A percentile compares a stretch with the other conserved stretches of the same genome.
Conservation (phyloP, 2,797 vertebrate genomes). For the Cirrhinus mrigala region DNA sequence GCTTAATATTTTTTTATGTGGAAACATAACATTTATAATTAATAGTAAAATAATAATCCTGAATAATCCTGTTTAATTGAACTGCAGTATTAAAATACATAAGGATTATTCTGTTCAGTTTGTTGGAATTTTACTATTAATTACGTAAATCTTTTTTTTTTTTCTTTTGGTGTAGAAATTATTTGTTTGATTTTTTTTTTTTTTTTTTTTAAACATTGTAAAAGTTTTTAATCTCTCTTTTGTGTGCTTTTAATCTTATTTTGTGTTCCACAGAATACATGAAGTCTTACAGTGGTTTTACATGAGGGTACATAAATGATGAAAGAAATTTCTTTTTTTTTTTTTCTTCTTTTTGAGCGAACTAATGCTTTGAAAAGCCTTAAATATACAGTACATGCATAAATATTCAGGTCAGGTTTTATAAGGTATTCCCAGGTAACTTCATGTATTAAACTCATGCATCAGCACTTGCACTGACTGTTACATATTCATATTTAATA, state of each 20-base stretch:
- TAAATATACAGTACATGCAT: not conserved
- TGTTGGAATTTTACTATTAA: no score
- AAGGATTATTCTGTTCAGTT: no score
- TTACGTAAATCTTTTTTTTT: no score
- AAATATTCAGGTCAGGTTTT: not conserved
- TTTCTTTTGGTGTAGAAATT: no score
- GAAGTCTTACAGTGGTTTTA: not conserved
- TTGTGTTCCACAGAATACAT: not conserved
- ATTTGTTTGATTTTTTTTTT: no score
- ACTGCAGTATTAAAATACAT: no score
- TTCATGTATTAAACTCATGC: not conserved
- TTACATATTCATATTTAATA: conserved; percentile 6
- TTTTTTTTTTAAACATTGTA: not conserved
- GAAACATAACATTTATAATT: no score
- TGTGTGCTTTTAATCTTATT: not conserved
- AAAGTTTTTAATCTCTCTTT: not conserved
- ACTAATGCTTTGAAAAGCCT: not conserved
- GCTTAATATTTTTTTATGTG: no score
- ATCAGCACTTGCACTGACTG: conserved; percentile 30
- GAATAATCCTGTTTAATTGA: no score
- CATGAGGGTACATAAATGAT: not conserved
- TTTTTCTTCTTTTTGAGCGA: not conserved
- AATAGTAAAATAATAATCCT: no score
- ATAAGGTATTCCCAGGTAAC: not conserved
- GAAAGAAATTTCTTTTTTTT: not conserved